These are phyloP conservation scores for Donacobius atricapilla DNA, from an alignment of 2,113 vertebrate genomes.

Conservation along the genomic window DNA sequence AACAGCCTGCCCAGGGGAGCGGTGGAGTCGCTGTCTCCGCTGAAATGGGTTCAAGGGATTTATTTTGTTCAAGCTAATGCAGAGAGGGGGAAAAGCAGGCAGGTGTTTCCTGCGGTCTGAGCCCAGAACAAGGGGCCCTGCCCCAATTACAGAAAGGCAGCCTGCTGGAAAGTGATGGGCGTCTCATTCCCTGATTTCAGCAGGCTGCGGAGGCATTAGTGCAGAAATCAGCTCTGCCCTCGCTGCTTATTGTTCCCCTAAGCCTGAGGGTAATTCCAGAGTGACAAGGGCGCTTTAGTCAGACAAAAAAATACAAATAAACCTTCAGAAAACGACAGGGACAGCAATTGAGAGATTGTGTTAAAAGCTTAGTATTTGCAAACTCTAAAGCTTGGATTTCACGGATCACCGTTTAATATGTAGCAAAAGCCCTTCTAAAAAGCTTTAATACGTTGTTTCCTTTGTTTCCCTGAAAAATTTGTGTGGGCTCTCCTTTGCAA, in stretches of 20 bases:
- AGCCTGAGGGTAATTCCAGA: not conserved
- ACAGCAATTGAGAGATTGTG: not conserved
- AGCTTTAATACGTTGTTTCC: not conserved
- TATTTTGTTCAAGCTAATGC: not conserved
- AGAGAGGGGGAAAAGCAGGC: too few species aligned
- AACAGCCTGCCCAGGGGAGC: not conserved
- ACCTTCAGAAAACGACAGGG: not conserved
- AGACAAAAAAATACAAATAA: slow-evolving; percentile 12
- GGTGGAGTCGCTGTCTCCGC: not conserved
- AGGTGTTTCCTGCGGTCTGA: not conserved
- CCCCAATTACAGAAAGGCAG: too few species aligned
- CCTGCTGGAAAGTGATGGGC: not conserved
- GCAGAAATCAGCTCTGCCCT: not conserved
- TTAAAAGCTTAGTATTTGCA: not conserved
- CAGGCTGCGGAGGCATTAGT: not conserved
- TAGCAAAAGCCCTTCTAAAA: not conserved
- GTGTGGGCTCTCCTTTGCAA: not conserved
- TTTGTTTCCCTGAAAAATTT: not conserved
- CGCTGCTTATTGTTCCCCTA: not conserved
- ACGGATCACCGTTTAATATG: not conserved
- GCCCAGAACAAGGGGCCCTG: not conserved
- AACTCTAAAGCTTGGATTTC: not conserved
- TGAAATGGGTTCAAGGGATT: not conserved
- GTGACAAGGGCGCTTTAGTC: not conserved
- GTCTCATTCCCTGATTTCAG: not conserved